Evolutionary conservation across 2,113 vertebrate species (phyloP).

Genomic region (Crotalus viridis): DNA sequence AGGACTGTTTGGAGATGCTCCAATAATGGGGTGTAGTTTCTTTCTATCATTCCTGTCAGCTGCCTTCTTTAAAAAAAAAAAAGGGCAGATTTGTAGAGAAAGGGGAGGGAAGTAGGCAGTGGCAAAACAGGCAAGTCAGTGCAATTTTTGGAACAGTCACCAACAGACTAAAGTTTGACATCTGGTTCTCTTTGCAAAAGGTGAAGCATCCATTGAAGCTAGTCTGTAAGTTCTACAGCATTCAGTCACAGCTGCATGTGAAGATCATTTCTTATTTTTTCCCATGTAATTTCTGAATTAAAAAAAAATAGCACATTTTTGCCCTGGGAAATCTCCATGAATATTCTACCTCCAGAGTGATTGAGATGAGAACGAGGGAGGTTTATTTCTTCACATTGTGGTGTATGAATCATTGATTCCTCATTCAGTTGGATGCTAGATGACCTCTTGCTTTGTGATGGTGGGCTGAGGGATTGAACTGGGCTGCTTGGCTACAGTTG

Average conservation of each 20-base stretch:
- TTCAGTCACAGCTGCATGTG: not conserved
- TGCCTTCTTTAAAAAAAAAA: not conserved
- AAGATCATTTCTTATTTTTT: constrained; percentile 33
- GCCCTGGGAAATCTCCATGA: constrained; percentile 34
- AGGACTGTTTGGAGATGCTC: not conserved
- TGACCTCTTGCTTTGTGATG: constrained; percentile 96
- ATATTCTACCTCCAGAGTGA: constrained; percentile 51
- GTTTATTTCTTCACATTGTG: not conserved
- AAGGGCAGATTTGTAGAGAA: not conserved
- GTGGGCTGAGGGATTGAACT: constrained; percentile 87
- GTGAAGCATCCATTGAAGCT: constrained; percentile 34
- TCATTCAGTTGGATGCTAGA: constrained; percentile 72
- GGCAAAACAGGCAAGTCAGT: constrained; percentile 35
- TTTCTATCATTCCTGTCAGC: not conserved
- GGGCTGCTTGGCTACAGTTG: constrained; percentile 88
- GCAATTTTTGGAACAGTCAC: constrained; percentile 1
- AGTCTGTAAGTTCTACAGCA: constrained; percentile 33
- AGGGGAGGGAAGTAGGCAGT: not conserved
- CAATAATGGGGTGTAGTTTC: constrained; percentile 2
- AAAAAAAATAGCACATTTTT: constrained; percentile 17
- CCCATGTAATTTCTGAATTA: constrained; percentile 20
- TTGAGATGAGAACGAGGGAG: constrained; percentile 1
- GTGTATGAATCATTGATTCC: not conserved
- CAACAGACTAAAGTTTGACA: constrained; percentile 11
- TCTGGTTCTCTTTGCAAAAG: constrained; percentile 32